Percentiles rank a stretch among this genome's conserved stretches.
Conservation (phyloP, 2,888 invertebrate genomes). For the Tetanocera ferruginea region DNA sequence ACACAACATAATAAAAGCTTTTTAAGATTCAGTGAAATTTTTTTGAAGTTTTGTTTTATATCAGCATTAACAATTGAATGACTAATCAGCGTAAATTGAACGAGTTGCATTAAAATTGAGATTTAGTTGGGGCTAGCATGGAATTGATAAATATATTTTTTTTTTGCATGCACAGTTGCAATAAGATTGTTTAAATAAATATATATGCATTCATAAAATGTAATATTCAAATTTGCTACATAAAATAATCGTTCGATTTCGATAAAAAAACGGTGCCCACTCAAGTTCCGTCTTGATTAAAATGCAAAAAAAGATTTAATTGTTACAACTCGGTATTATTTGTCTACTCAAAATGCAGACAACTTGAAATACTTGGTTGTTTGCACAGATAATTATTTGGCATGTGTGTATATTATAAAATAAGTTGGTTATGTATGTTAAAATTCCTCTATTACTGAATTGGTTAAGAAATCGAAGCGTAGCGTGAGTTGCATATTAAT, state of each 20-base stretch:
- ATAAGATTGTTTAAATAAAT: too few species aligned
- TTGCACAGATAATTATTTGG: background rate
- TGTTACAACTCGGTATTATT: background rate
- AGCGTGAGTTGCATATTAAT: constrained; percentile 6
- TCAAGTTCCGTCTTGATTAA: background rate
- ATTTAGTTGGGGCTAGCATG: too few species aligned
- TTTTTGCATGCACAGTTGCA: too few species aligned
- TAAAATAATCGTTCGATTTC: background rate
- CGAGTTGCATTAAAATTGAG: too few species aligned
- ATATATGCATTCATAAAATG: too few species aligned
- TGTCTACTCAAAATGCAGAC: background rate
- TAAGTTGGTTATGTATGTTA: background rate
- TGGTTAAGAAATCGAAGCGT: background rate
- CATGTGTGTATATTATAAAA: background rate
- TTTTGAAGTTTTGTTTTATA: too few species aligned
- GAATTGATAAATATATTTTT: too few species aligned
- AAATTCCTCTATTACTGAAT: background rate
- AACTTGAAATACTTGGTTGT: background rate
- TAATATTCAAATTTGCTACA: background rate
- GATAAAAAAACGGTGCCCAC: background rate
- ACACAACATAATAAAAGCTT: too few species aligned
- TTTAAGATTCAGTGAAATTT: too few species aligned
- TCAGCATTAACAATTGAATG: too few species aligned
- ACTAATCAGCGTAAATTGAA: too few species aligned
- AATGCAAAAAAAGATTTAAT: background rate